Percentiles rank a stretch among this genome's conserved stretches.
phyloP scores from a whole-genome alignment of 2,888 invertebrate species.

The Thymelicus acteon region DNA sequence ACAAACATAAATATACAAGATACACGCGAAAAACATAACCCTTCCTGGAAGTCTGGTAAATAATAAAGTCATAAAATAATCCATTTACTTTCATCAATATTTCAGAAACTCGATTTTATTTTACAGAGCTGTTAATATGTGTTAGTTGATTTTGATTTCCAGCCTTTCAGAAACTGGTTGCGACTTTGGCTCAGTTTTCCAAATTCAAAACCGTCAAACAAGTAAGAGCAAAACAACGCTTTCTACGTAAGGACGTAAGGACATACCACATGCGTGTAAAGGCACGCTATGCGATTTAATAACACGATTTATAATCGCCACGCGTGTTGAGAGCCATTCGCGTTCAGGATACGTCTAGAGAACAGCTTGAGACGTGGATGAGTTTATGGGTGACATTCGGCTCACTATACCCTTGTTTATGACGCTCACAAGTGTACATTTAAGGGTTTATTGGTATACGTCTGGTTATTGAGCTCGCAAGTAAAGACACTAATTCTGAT shows the following conservation, averaged over 20 bases:
- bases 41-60: no score
- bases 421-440: constrained; percentile 3
- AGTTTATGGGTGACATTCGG: constrained; percentile 1
- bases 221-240: not conserved
- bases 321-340: constrained; percentile 9
- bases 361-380: constrained; percentile 5
- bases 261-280: constrained; percentile 10
- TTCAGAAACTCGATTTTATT: no score
- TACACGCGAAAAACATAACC: no score
- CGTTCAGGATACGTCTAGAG: not conserved
- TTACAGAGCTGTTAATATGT: no score
- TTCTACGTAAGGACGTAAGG: not conserved
- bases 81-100: no score
- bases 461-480: constrained; percentile 3
- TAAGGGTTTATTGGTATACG: constrained; percentile 11
- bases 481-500: not conserved
- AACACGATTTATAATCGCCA: constrained; percentile 20
- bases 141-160: no score
- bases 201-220: not conserved
- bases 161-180: no score
- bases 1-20: no score
- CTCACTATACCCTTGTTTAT: constrained; percentile 2
- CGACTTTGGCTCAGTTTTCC: no score
- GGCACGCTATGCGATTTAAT: constrained; percentile 6
- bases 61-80: no score